Evolutionary conservation across 2,797 vertebrate species (phyloP), one percentile per base, ranked within the genome.

Genomic region (Miichthys miiuy): DNA sequence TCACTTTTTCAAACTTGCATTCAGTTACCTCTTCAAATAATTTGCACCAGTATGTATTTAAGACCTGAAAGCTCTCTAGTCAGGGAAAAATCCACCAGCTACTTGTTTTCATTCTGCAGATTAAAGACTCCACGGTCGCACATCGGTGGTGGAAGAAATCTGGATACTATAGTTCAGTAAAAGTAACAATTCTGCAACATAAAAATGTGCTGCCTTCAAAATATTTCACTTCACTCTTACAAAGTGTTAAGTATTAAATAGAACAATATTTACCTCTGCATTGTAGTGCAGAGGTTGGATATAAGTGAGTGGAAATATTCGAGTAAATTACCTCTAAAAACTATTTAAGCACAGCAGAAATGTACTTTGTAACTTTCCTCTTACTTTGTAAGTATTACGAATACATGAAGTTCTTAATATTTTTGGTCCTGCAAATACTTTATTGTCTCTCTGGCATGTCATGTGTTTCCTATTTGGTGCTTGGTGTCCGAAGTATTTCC

Each of bases 21-120:
- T 61, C 30, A 23, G 13, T 60, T 44, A 18, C 9, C 60, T 50
- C 21, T 54, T 21, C 16, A 7, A 64, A 55, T 48, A 18, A 62
- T 73, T 67, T 47, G 5, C 48, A 4, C 44, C 2, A 1, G 20
- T 23, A 16, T 34, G 18, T 9, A 18, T 70, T 48, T 8, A 30
- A 25, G 20, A 47, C 20, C 21, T n/a, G 17, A 68, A 51, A 34
- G 60, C 14, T 51, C 44, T 20, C n/a, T n/a, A 18, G 10, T 1
- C 44, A 74, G 30, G 70, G 1, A 27, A 41, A 70, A 70, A 61
- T 42, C 21, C 21, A 23, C 12, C 12, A 44, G 48, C 42, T 50
- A 50, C 41, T 8, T 10, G 25, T 54, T 48, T 64, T 47, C 14
- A 12, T 58, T 57, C 16, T 23, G n/a, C 12, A 62, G 58, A n/a